Base-by-base conservation (phyloP, 2,113 vertebrate genomes). In the Kryptolebias marmoratus region DNA sequence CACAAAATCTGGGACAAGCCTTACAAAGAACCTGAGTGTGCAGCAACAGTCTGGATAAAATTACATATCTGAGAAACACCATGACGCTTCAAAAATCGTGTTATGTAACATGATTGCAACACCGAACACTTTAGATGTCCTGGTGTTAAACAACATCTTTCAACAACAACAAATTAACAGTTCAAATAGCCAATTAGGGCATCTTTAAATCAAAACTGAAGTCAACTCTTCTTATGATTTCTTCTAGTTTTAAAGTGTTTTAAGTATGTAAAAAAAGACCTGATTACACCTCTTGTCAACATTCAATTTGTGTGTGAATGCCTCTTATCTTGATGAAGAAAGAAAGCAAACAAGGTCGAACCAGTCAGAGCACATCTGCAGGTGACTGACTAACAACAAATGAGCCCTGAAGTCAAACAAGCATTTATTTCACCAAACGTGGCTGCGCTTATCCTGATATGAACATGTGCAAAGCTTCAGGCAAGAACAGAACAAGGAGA, bases 61-160 rank as follows among this genome's bases (percentile, higher is more conserved):
- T 32, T 11, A 64, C 47, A n/a, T 11, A 5, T 63, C 0, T 32
- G 44, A 32, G 3, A 30, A 48, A 48, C 36, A 44, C 59, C 39
- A 14, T 28, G 28, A 64, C 58, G 27, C 36, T 1, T 7, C n/a
- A 9, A 32, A 50, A 64, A 50, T 11, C 39, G 1, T 22, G 32
- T 60, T 60, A 44, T 60, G 58, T 11, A 60, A 60, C 56, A 58
- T 18, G 55, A 14, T 58, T 31, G 30, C 7, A 16, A 32, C 57
- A n/a, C 18, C 39, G 5, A 39, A 8, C 16, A 16, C 1, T 9
- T 12, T 32, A 39, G 2, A n/a, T 3, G 39, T 42, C 39, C n/a
- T 22, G 7, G 7, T 32, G 31, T 11, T 39, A n/a, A 59, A 59
- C 9, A 59, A 31, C 3, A 39, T 3, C 16, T 1, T 39, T 8